Evolutionary conservation across 2,113 vertebrate genomes (phyloP).

Genomic region (Apteryx owenii): DNA sequence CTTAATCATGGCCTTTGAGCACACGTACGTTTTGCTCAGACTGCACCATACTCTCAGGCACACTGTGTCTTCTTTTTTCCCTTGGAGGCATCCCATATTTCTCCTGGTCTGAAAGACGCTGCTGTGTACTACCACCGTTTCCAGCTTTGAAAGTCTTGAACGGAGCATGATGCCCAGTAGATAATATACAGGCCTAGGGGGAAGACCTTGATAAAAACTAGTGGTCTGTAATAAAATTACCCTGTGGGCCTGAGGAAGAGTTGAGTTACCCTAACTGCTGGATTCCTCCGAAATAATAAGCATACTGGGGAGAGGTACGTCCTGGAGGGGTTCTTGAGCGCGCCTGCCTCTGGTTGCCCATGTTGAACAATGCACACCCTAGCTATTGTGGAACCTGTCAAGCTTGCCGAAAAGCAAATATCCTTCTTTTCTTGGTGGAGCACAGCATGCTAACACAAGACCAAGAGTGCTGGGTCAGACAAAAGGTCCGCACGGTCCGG

Average conservation of each 20-base stretch:
- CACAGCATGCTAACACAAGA: not conserved
- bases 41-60: not conserved
- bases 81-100: not conserved
- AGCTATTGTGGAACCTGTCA: not conserved
- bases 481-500: too few relatives aligned
- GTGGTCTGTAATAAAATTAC: not conserved
- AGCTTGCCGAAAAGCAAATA: not conserved
- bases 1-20: not conserved
- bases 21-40: not conserved
- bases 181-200: not conserved
- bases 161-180: not conserved
- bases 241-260: not conserved
- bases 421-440: not conserved
- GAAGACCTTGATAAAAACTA: not conserved
- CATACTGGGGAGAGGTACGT: not conserved
- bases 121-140: not conserved
- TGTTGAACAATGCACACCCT: fast-evolving
- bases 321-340: not conserved
- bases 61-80: not conserved
- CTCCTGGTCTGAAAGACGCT: not conserved
- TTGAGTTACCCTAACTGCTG: constrained; percentile 3
- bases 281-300: not conserved
- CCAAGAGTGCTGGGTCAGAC: not conserved
- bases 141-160: not conserved
- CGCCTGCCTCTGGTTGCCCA: fast-evolving